Percentiles rank a stretch among this genome's conserved stretches.
phyloP scores from a whole-genome alignment of 1,140 invertebrate genomes.

The Melipona quadrifasciata region DNA sequence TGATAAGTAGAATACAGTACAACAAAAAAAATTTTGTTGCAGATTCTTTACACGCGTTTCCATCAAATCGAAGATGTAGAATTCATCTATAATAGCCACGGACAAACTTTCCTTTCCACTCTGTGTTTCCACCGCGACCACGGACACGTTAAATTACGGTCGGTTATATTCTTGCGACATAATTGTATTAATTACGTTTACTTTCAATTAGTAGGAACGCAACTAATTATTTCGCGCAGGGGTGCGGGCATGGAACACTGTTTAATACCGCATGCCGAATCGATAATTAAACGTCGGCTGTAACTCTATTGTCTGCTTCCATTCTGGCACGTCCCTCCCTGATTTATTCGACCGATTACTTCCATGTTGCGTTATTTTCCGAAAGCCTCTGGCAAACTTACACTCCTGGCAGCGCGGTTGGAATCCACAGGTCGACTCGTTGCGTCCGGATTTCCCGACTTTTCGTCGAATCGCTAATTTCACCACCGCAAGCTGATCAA shows the following conservation, averaged over 20 bases:
- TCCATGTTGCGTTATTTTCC: background rate
- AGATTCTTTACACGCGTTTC: no score
- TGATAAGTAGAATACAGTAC: no score
- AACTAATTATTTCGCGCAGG: conserved; percentile 31
- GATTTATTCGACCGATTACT: conserved; percentile 25
- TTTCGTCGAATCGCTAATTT: no score
- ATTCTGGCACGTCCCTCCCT: background rate
- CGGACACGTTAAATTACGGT: conserved; percentile 6
- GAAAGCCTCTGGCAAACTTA: background rate
- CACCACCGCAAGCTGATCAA: no score
- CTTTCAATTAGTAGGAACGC: conserved; percentile 25
- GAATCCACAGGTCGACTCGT: background rate
- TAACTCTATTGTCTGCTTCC: conserved; percentile 20
- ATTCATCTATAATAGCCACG: no score
- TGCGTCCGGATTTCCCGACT: no score
- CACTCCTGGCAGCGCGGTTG: no score
- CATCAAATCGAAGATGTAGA: no score
- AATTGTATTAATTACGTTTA: conserved; percentile 50
- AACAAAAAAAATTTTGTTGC: no score
- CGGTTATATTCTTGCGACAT: conserved; percentile 33
- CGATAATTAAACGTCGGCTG: conserved; percentile 35
- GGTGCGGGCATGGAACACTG: background rate
- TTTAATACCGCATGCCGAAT: conserved; percentile 17
- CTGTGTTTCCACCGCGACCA: background rate
- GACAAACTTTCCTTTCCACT: no score